phyloP scores from a whole-genome alignment of 2,113 vertebrate genomes.

The Camelus bactrianus region DNA sequence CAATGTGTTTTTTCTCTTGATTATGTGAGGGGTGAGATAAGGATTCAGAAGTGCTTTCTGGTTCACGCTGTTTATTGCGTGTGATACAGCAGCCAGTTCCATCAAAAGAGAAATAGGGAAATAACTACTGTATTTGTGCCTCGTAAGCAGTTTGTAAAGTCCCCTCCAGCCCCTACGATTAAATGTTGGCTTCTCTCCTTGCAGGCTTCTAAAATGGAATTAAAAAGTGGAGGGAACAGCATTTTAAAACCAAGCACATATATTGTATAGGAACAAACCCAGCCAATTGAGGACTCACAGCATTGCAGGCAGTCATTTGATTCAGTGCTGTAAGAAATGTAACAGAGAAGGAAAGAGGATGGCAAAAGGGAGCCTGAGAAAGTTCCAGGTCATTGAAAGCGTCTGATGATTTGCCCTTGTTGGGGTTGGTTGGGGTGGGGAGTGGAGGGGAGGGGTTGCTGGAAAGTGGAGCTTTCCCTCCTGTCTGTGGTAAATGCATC shows the following conservation, averaged over 20 bases:
- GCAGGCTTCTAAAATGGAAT: constrained; percentile 63
- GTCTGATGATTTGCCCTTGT: neutral
- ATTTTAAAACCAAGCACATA: constrained; percentile 53
- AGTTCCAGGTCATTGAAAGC: neutral
- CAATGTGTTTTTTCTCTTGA: constrained; percentile 44
- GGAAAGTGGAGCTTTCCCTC: neutral
- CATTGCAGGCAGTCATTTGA: neutral
- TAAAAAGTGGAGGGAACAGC: constrained; percentile 43
- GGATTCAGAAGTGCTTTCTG: constrained; percentile 14
- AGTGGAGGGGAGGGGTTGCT: neutral
- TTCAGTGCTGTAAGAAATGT: neutral
- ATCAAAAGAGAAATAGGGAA: constrained; percentile 59
- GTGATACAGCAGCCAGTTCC: constrained; percentile 16
- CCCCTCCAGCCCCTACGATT: neutral
- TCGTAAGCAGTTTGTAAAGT: constrained; percentile 58
- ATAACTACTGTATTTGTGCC: constrained; percentile 57
- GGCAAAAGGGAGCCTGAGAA: neutral
- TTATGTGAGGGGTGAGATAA: constrained; percentile 64
- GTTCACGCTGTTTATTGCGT: constrained; percentile 37
- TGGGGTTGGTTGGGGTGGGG: neutral
- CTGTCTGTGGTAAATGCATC: neutral
- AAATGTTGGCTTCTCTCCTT: constrained; percentile 43
- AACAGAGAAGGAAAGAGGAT: neutral
- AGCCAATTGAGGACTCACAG: neutral
- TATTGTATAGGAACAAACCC: neutral